Conservation (phyloP, 2,888 invertebrate species). For the Camponotus fellah region DNA sequence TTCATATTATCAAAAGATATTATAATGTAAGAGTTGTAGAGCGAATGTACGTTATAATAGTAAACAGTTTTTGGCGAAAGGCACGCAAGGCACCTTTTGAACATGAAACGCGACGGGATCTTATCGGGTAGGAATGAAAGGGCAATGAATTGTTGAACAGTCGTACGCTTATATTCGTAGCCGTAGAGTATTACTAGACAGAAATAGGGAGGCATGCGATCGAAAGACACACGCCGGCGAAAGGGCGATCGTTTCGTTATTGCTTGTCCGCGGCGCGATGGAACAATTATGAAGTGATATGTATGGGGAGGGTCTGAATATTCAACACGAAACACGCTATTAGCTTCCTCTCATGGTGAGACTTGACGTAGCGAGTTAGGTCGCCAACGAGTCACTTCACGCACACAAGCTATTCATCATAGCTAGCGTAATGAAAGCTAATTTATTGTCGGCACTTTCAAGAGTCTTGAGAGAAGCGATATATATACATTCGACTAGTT, state of each 20-base stretch:
- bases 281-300: conserved; percentile 70
- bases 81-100: conserved; percentile 25
- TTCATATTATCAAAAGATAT: background rate
- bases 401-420: conserved; percentile 70
- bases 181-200: conserved; percentile 1
- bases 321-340: conserved; percentile 76
- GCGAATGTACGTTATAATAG: background rate
- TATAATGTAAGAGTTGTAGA: conserved; percentile 16
- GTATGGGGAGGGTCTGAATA: conserved; percentile 74
- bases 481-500: conserved; percentile 32
- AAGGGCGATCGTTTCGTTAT: conserved; percentile 50
- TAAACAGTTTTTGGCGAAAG: background rate
- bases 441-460: conserved; percentile 49
- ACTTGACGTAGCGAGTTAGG: conserved; percentile 58
- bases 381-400: conserved; percentile 67
- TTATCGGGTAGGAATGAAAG: conserved; percentile 7
- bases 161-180: conserved; percentile 15
- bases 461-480: conserved; percentile 29
- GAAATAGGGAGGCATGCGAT: conserved; percentile 17
- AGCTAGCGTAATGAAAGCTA: conserved; percentile 48
- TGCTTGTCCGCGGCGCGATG: conserved; percentile 60
- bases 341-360: conserved; percentile 68
- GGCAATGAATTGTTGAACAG: conserved; percentile 12
- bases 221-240: conserved; percentile 10
- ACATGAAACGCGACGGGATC: conserved; percentile 26